Evolutionary conservation across 2,888 invertebrate species (phyloP).

Genomic region (Napeogenes inachia): DNA sequence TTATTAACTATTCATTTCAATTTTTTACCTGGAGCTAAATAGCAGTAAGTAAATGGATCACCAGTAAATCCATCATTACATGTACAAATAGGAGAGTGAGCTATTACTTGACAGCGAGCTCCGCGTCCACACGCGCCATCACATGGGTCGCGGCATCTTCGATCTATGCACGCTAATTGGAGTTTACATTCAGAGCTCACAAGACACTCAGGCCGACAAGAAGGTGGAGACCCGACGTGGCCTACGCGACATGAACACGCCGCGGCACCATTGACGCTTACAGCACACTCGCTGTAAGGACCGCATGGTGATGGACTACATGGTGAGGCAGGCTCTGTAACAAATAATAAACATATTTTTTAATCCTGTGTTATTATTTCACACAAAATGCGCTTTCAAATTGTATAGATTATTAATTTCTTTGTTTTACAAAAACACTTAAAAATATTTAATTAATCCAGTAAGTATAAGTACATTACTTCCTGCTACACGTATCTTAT

Average conservation of each 20-base stretch:
- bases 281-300: slow-evolving; percentile 81
- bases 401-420: too few species aligned
- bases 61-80: slow-evolving; percentile 83
- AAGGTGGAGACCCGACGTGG: slow-evolving; percentile 85
- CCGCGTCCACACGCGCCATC: slow-evolving; percentile 85
- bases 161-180: slow-evolving; percentile 82
- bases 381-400: too few species aligned
- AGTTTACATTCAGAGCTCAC: slow-evolving; percentile 84
- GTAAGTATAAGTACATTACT: too few species aligned
- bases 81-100: slow-evolving; percentile 85
- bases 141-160: slow-evolving; percentile 85
- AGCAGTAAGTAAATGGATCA: slow-evolving; percentile 83
- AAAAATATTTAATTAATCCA: too few species aligned
- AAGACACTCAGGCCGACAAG: slow-evolving; percentile 86
- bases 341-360: slow-evolving; percentile 20
- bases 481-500: too few species aligned
- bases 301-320: slow-evolving; percentile 90
- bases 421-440: too few species aligned
- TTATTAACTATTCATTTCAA: slow-evolving; percentile 4
- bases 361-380: too few species aligned
- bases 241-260: slow-evolving; percentile 84
- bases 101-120: slow-evolving; percentile 84
- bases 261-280: slow-evolving; percentile 73
- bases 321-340: slow-evolving; percentile 47
- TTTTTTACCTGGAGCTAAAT: slow-evolving; percentile 73